Evolutionary conservation across 2,888 invertebrate genomes (phyloP).

Genomic region (Nephrocerus scutellatus): DNA sequence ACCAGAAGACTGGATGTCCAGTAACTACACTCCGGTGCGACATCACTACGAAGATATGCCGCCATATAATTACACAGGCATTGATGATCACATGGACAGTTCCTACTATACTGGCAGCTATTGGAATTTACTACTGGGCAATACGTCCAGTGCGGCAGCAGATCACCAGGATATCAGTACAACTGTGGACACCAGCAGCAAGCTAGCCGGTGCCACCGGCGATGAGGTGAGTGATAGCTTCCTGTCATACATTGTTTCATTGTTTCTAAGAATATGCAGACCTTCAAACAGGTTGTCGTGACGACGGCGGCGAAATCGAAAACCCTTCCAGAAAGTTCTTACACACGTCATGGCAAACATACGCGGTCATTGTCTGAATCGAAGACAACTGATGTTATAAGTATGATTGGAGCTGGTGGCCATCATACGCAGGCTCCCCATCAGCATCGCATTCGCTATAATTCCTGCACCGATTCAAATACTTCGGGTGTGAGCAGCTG

Average conservation of each 20-base stretch:
- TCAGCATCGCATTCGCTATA: conserved; percentile 52
- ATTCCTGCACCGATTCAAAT: conserved; percentile 66
- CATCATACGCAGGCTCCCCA: conserved; percentile 22
- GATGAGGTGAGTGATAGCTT: conserved; percentile 25
- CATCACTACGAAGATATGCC: conserved; percentile 46
- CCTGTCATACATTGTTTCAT: too few relatives aligned
- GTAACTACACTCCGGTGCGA: conserved; percentile 46
- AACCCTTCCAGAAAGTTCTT: conserved; percentile 52
- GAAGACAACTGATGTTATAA: conserved; percentile 57
- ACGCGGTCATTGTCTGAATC: conserved; percentile 63
- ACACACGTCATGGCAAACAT: conserved; percentile 49
- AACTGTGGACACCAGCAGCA: conserved; percentile 36
- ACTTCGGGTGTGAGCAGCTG: conserved; percentile 78
- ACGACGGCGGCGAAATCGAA: conserved; percentile 35
- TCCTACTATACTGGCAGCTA: conserved; percentile 42
- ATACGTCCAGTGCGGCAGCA: conserved; percentile 23
- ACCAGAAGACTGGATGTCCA: conserved; percentile 55
- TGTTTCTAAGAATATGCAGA: too few relatives aligned
- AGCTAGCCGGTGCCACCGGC: too few relatives aligned
- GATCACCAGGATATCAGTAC: conserved; percentile 35
- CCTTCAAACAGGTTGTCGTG: conserved; percentile 11
- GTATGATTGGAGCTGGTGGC: conserved; percentile 30
- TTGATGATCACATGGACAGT: conserved; percentile 45
- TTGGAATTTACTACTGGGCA: conserved; percentile 37
- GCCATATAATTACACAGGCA: conserved; percentile 43